Percentiles rank a stretch among this genome's conserved stretches.
phyloP scores from a whole-genome alignment of 2,113 vertebrate species.

The Pionites leucogaster region DNA sequence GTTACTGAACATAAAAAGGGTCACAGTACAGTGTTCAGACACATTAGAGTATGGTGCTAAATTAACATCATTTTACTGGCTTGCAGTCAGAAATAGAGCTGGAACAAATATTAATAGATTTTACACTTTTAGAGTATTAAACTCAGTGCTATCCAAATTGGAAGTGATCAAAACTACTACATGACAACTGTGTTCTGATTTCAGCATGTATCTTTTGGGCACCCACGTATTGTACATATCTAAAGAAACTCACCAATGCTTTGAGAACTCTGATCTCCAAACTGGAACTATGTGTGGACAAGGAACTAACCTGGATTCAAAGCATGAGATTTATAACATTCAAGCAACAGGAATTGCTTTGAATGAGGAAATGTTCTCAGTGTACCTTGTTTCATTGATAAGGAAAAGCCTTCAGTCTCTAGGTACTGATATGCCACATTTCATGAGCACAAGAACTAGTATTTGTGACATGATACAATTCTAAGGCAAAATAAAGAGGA shows the following conservation, averaged over 20 bases:
- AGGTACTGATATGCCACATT: not conserved
- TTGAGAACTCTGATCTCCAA: not conserved
- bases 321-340: not conserved
- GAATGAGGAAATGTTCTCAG: not conserved
- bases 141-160: not conserved
- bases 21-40: conserved; percentile 4
- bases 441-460: not conserved
- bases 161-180: not conserved
- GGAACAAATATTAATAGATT: not conserved
- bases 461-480: not conserved
- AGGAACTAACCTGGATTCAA: not conserved
- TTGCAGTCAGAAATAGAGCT: conserved; percentile 25
- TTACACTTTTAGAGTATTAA: not conserved
- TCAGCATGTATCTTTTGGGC: not conserved
- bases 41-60: not conserved
- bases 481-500: not conserved
- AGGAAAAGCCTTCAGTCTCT: not conserved
- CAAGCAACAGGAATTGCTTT: not conserved
- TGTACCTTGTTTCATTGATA: not conserved
- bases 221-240: not conserved
- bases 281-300: not conserved
- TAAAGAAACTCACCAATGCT: not conserved
- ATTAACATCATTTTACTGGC: conserved; percentile 51
- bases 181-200: not conserved
- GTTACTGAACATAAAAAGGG: conserved; percentile 33